A percentile compares a stretch with the other conserved stretches of the same genome.
phyloP scores from a whole-genome alignment of 1,140 invertebrate genomes.

The Papilio machaon region DNA sequence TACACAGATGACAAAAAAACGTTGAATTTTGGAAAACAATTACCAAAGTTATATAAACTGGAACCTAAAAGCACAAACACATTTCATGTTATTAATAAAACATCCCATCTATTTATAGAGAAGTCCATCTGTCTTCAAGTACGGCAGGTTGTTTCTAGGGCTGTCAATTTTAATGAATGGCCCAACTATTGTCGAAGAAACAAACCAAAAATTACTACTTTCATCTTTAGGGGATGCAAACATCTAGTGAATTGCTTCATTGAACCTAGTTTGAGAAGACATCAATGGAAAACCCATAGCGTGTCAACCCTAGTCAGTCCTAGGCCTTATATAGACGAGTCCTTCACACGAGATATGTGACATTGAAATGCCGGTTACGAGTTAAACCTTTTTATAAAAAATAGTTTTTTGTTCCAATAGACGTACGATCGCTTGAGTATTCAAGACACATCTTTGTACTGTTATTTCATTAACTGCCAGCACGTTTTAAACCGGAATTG shows the following conservation, averaged over 20 bases:
- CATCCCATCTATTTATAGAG: not conserved
- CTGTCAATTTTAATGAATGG: not conserved
- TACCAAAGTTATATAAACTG: not conserved
- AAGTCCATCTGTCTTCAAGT: not conserved
- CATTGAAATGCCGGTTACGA: not conserved
- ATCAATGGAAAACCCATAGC: not conserved
- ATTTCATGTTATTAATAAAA: not conserved
- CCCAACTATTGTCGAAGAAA: no score
- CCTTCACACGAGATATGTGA: conserved; percentile 7
- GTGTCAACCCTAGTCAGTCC: not conserved
- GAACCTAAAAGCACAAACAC: not conserved
- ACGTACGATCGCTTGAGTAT: not conserved
- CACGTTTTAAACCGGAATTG: not conserved
- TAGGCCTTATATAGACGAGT: not conserved
- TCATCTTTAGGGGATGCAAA: no score
- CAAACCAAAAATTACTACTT: no score
- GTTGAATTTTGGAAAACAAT: no score
- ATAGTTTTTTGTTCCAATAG: not conserved
- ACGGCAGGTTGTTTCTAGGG: not conserved
- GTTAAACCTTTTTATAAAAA: not conserved
- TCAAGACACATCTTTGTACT: not conserved
- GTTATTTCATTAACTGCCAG: not conserved
- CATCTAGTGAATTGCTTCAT: not conserved
- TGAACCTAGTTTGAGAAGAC: not conserved
- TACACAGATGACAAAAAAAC: not conserved